A percentile compares a stretch with the other conserved stretches of the same genome.
These are phyloP conservation scores for Machimus rusticus DNA, from an alignment of 2,888 invertebrate genomes.

Conservation along the genomic window DNA sequence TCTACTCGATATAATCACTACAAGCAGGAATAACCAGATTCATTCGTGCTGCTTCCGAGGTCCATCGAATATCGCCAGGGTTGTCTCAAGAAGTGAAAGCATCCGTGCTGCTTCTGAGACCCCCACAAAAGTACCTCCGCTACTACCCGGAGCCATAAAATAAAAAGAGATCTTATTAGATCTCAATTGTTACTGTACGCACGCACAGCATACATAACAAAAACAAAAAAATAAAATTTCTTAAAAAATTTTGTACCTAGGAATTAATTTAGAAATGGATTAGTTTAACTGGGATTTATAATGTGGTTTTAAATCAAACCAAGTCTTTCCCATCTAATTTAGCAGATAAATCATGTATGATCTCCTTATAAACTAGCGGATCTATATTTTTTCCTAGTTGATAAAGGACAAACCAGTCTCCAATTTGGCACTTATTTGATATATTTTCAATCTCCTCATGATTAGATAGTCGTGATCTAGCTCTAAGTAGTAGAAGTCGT, in stretches of 20 bases:
- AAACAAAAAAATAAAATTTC: neutral
- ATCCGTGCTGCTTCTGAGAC: too few relatives aligned
- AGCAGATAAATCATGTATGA: conserved; percentile 78
- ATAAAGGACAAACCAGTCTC: conserved; percentile 92
- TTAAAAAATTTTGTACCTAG: conserved; percentile 9
- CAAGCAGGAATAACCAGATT: too few relatives aligned
- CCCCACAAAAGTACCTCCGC: too few relatives aligned
- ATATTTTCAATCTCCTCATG: conserved; percentile 81
- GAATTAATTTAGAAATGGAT: conserved; percentile 25
- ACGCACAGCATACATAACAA: too few relatives aligned
- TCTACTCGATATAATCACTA: too few relatives aligned
- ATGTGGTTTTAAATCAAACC: conserved; percentile 27
- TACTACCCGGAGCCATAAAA: too few relatives aligned
- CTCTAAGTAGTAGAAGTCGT: conserved; percentile 80
- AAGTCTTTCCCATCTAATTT: conserved; percentile 54
- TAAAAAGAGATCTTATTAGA: too few relatives aligned
- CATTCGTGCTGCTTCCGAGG: too few relatives aligned
- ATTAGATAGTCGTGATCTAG: conserved; percentile 80
- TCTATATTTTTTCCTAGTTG: conserved; percentile 94
- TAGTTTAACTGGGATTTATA: neutral
- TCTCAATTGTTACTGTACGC: too few relatives aligned
- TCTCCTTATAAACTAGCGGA: conserved; percentile 86
- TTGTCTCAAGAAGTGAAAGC: too few relatives aligned
- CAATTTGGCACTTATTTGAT: conserved; percentile 83
- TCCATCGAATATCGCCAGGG: too few relatives aligned